Evolutionary conservation across 2,797 vertebrate species (phyloP).

Genomic region (Malacoctenus gilli): DNA sequence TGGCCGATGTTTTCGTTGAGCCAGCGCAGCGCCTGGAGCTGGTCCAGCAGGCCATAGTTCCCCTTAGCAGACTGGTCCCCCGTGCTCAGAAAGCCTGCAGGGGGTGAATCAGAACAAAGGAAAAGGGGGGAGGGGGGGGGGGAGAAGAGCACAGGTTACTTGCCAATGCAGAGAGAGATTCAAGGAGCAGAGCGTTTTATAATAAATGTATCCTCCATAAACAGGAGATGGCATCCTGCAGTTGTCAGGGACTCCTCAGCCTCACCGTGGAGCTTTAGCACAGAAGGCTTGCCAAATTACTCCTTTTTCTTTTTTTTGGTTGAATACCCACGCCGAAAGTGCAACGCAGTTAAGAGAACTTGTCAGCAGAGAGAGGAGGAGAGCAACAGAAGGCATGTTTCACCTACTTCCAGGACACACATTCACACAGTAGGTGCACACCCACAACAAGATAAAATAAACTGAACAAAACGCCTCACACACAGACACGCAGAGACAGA

Average conservation of each 20-base stretch:
- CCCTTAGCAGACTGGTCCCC: slow-evolving; percentile 98
- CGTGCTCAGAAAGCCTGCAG: slow-evolving; percentile 95
- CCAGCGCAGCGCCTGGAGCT: slow-evolving; percentile 98
- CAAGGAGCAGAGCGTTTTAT: slow-evolving; percentile 21
- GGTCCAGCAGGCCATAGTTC: slow-evolving; percentile 97
- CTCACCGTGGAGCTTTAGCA: slow-evolving; percentile 57
- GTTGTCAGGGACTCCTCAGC: slow-evolving; percentile 56
- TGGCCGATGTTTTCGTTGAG: slow-evolving; percentile 97
- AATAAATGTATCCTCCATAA: slow-evolving; percentile 30
- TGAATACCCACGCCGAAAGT: slow-evolving; percentile 63
- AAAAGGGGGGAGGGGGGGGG: slow-evolving; percentile 51
- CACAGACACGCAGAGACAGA: slow-evolving; percentile 6
- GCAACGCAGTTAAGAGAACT: slow-evolving; percentile 58
- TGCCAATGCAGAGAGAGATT: slow-evolving; percentile 25
- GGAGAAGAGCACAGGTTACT: slow-evolving; percentile 29
- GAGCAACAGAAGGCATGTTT: slow-evolving; percentile 71
- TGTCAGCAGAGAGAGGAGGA: slow-evolving; percentile 56
- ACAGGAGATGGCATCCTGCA: slow-evolving; percentile 54
- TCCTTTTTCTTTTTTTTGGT: too few relatives aligned
- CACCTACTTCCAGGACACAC: slow-evolving; percentile 66
- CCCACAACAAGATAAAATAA: slow-evolving; percentile 68
- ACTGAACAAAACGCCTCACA: slow-evolving; percentile 53
- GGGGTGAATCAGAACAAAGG: too few relatives aligned
- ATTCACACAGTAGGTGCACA: slow-evolving; percentile 66
- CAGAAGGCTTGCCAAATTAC: slow-evolving; percentile 62